Base-by-base conservation (phyloP, 1,140 invertebrate species). In the Macrocentrus cingulum region DNA sequence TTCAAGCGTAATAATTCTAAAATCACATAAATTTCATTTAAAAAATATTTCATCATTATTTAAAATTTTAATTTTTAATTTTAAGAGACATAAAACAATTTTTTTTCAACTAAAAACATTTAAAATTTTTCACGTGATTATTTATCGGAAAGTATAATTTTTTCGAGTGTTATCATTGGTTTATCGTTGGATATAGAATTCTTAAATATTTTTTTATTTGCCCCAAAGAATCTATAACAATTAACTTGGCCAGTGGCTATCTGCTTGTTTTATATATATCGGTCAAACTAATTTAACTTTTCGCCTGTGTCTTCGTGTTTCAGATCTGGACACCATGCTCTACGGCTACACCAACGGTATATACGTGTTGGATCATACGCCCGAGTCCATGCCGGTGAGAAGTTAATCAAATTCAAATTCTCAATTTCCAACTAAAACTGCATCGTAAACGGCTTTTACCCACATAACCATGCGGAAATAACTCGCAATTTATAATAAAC, bases 271-370 rank as follows among this genome's bases (percentile, higher is more conserved):
- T 13, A 5, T 41, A 16, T 51, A 19, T 7, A 7, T 8, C 48
- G 29, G 8, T 34, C 32, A 48, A 59, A 62, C 60, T 62, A 58
- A 62, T 62, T 62, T 59, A 62, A 62, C 56, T 62, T 62, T 54
- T 32, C 45, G 15, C 15, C 13, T 41, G n/a, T 60, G 49, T 67
- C 46, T 63, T 69, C 64, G 58, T 60, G 53, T 77, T 79, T 48
- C 72, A 79, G 77, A 78, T 70, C 68, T 78, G 59, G 73, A 75
- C 67, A 77, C 69, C 42, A 76, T 79, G 76, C 67, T 79, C 53
- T 79, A 78, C 62, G 76, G 77, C 56, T 79, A 78, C 64, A 78
- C 75, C 57, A 78, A 77, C 52, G 72, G 71, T 51, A 78, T 79
- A 66, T 79, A 79, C 51, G 72, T 79, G 42, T 59, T 79, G 67